Percentiles rank a stretch among this genome's conserved stretches.
phyloP scores from a whole-genome alignment of 1,140 invertebrate genomes.

The Aphelenchoides avenae region DNA sequence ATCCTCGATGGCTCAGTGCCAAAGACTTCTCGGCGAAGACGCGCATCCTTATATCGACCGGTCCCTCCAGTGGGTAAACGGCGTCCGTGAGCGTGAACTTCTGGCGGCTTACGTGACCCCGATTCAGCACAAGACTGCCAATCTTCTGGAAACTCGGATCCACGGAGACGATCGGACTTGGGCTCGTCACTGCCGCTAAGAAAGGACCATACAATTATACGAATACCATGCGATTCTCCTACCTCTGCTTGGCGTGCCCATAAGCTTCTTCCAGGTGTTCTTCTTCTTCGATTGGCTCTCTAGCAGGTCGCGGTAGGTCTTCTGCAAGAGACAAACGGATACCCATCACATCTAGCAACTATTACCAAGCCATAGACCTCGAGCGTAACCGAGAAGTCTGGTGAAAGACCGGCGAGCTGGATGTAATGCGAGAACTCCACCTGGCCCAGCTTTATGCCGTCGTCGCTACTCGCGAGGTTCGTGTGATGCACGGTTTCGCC shows the following conservation, averaged over 20 bases:
- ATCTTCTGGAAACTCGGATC: slow-evolving; percentile 33
- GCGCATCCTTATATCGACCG: slow-evolving; percentile 13
- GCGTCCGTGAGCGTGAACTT: slow-evolving; percentile 23
- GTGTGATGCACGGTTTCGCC: slow-evolving; percentile 29
- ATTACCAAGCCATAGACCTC: slow-evolving; percentile 24
- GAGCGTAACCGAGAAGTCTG: slow-evolving; percentile 21
- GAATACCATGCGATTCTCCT: slow-evolving; percentile 2
- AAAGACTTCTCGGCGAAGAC: slow-evolving; percentile 16
- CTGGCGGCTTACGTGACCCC: slow-evolving; percentile 17
- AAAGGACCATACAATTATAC: background rate
- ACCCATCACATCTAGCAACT: background rate
- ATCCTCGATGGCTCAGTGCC: slow-evolving; percentile 14
- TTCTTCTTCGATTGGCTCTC: slow-evolving; percentile 4
- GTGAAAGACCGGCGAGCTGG: slow-evolving; percentile 7
- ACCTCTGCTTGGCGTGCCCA: background rate
- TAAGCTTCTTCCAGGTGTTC: slow-evolving; percentile 5
- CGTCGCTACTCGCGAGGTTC: slow-evolving; percentile 15
- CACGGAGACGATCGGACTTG: slow-evolving; percentile 28
- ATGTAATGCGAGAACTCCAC: slow-evolving; percentile 34
- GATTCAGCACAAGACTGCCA: slow-evolving; percentile 18
- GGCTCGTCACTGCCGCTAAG: slow-evolving; percentile 8
- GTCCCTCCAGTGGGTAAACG: slow-evolving; percentile 27
- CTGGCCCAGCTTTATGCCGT: slow-evolving; percentile 31
- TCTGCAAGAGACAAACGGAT: background rate
- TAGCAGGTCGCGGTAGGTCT: background rate